Evolutionary conservation across 92 coral and sea anemone species (phyloP).

Genomic region (Paramuricea clavata): DNA sequence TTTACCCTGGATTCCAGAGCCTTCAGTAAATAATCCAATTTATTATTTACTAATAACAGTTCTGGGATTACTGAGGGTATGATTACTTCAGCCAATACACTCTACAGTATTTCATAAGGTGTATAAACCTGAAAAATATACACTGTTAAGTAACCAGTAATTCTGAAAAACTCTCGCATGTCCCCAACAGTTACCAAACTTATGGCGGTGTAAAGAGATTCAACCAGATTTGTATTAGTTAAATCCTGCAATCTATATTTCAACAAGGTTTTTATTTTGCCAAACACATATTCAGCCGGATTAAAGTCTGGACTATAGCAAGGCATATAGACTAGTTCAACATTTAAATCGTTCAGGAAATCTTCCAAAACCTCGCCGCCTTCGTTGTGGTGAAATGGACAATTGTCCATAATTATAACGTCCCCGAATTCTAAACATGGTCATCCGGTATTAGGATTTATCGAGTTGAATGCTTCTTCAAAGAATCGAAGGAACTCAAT

Average conservation of each 20-base stretch:
- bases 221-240: constrained; percentile 34
- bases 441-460: constrained; percentile 23
- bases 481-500: constrained; percentile 28
- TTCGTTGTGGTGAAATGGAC: constrained; percentile 45
- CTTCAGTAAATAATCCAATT: no score
- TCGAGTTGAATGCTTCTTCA: not conserved
- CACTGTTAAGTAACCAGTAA: constrained; percentile 28
- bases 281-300: no score
- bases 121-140: not conserved
- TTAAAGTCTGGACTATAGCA: no score
- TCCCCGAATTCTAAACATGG: constrained; percentile 41
- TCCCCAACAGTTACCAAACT: constrained; percentile 42
- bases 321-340: constrained; percentile 44
- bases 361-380: constrained; percentile 30
- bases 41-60: no score
- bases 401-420: constrained; percentile 42
- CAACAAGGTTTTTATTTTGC: constrained; percentile 27
- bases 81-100: no score
- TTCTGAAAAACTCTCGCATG: constrained; percentile 37
- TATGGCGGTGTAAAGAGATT: constrained; percentile 47
- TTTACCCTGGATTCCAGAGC: no score
- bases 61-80: no score
- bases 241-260: constrained; percentile 45
- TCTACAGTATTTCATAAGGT: not conserved
- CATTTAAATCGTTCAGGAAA: constrained; percentile 25